These are phyloP conservation scores for Lutjanus argentimaculatus DNA, from an alignment of 2,797 vertebrate genomes.

Conservation along the genomic window DNA sequence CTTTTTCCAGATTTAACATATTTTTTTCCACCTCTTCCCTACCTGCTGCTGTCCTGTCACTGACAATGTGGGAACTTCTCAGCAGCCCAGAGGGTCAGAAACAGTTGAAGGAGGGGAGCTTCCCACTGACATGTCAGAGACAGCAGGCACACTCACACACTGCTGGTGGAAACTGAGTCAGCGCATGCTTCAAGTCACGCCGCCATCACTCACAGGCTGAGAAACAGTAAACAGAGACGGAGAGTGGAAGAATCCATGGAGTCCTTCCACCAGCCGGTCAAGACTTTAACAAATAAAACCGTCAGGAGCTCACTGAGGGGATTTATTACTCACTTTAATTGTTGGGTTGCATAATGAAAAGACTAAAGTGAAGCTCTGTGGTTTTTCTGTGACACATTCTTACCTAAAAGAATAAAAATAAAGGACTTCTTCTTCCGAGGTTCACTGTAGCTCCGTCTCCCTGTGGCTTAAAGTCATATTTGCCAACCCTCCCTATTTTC, in stretches of 20 bases:
- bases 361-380: background rate
- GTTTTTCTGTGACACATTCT: background rate
- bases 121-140: slow-evolving; percentile 57
- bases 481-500: too few species aligned
- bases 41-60: background rate
- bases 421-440: background rate
- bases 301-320: background rate
- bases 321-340: background rate
- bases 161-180: slow-evolving; percentile 74
- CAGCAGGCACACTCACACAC: slow-evolving; percentile 58
- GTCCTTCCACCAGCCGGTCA: slow-evolving; percentile 10
- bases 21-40: background rate
- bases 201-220: slow-evolving; percentile 56
- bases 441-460: background rate
- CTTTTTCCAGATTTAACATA: background rate
- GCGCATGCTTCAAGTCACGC: slow-evolving; percentile 71
- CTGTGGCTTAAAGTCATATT: background rate
- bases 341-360: background rate
- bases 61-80: background rate
- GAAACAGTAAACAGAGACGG: slow-evolving; percentile 60
- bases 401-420: background rate
- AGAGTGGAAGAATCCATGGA: slow-evolving; percentile 21
- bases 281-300: background rate
- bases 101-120: slow-evolving; percentile 28
- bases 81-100: slow-evolving; percentile 23